These are phyloP conservation scores for Poicephalus meyeri DNA, from an alignment of 2,113 vertebrate species.

Conservation along the genomic window DNA sequence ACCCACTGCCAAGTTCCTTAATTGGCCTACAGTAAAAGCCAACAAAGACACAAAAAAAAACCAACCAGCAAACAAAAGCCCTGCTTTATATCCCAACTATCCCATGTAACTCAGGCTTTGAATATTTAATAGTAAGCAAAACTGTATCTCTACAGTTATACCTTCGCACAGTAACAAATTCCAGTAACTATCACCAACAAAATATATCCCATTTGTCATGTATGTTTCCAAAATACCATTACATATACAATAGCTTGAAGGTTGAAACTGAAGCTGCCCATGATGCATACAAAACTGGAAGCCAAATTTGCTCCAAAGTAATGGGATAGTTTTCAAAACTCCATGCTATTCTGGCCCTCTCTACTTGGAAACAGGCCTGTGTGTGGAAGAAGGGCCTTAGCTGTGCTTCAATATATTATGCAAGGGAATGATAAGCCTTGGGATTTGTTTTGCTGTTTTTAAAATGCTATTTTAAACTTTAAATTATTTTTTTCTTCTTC, in stretches of 20 bases:
- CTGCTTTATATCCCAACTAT: neutral
- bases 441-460: neutral
- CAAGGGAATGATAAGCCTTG: neutral
- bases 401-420: neutral
- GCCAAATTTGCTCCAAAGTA: neutral
- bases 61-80: neutral
- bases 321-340: neutral
- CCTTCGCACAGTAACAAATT: neutral
- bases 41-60: neutral
- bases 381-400: neutral
- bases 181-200: neutral
- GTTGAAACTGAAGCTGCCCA: neutral
- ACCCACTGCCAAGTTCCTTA: constrained; percentile 20
- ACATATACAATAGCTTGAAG: neutral
- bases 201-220: neutral
- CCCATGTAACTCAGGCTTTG: neutral
- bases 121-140: neutral
- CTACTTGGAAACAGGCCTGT: neutral
- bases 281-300: neutral
- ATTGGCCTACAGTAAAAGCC: neutral
- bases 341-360: neutral
- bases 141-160: neutral
- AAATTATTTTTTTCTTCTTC: neutral
- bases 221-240: neutral
- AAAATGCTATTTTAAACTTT: neutral